These are phyloP conservation scores for Griposia aprilina DNA, from an alignment of 2,888 invertebrate genomes.

Conservation along the genomic window DNA sequence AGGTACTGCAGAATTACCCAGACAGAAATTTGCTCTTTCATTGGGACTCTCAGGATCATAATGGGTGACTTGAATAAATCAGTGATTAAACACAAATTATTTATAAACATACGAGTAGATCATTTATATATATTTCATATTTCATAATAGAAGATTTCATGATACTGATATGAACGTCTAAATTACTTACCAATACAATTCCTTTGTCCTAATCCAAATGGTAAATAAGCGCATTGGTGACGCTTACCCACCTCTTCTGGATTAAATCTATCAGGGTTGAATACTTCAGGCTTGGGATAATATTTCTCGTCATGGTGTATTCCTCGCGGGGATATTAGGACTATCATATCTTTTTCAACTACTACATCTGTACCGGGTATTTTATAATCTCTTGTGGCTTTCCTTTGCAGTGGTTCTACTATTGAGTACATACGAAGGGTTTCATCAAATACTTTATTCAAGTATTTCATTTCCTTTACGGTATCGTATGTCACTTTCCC, in stretches of 20 bases:
- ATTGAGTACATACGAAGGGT: slow-evolving; percentile 86
- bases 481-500: slow-evolving; percentile 80
- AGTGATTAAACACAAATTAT: not conserved
- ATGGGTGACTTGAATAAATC: not conserved
- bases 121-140: too few species aligned
- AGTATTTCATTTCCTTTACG: slow-evolving; percentile 80
- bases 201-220: slow-evolving; percentile 84
- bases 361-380: slow-evolving; percentile 78
- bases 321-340: slow-evolving; percentile 77
- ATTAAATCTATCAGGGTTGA: slow-evolving; percentile 86
- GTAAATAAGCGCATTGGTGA: slow-evolving; percentile 80
- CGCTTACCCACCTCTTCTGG: slow-evolving; percentile 73
- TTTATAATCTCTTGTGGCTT: slow-evolving; percentile 75
- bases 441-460: slow-evolving; percentile 79
- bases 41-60: not conserved
- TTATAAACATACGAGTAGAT: too few species aligned
- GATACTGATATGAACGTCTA: too few species aligned
- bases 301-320: slow-evolving; percentile 83
- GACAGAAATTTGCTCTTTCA: not conserved
- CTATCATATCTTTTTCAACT: slow-evolving; percentile 76
- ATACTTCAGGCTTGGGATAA: slow-evolving; percentile 83
- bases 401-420: slow-evolving; percentile 79
- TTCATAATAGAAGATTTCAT: not conserved
- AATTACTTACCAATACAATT: slow-evolving; percentile 82
- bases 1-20: not conserved